Evolutionary conservation across 2,797 vertebrate species (phyloP).

Genomic region (Loris lydekkerianus): DNA sequence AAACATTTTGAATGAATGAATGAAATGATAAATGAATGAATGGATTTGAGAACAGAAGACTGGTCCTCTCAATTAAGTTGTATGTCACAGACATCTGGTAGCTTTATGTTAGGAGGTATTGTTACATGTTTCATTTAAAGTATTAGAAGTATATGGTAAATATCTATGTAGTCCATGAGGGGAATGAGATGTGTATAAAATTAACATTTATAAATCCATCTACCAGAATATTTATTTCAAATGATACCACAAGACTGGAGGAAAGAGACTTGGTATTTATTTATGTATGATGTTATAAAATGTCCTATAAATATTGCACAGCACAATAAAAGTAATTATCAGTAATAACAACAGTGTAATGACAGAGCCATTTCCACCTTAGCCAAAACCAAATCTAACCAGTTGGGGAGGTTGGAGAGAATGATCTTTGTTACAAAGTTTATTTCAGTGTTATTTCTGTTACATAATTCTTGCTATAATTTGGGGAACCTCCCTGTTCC

Average conservation of each 20-base stretch:
- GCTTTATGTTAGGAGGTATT: conserved; percentile 1
- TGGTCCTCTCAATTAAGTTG: background rate
- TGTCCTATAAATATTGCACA: conserved; percentile 57
- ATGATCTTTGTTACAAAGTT: conserved; percentile 75
- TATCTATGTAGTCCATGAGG: conserved; percentile 13
- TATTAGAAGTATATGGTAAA: conserved; percentile 39
- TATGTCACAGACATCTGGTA: conserved; percentile 23
- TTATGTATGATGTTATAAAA: conserved; percentile 60
- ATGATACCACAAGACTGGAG: background rate
- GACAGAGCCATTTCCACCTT: conserved; percentile 71
- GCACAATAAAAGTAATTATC: conserved; percentile 79
- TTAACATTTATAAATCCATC: conserved; percentile 22
- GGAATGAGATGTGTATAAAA: conserved; percentile 26
- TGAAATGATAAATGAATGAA: conserved; percentile 17
- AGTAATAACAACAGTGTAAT: conserved; percentile 72
- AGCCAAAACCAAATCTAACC: conserved; percentile 79
- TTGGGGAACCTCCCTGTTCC: conserved; percentile 57
- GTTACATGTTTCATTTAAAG: conserved; percentile 14
- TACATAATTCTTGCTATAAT: conserved; percentile 62
- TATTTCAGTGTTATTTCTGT: conserved; percentile 72
- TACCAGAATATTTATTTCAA: conserved; percentile 22
- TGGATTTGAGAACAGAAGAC: conserved; percentile 3
- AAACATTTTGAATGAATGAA: conserved; percentile 24
- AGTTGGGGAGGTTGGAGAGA: conserved; percentile 72
- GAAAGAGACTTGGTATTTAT: conserved; percentile 19